Conservation (phyloP, 92 coral and sea anemone genomes). For the Zoanthus gigantus region DNA sequence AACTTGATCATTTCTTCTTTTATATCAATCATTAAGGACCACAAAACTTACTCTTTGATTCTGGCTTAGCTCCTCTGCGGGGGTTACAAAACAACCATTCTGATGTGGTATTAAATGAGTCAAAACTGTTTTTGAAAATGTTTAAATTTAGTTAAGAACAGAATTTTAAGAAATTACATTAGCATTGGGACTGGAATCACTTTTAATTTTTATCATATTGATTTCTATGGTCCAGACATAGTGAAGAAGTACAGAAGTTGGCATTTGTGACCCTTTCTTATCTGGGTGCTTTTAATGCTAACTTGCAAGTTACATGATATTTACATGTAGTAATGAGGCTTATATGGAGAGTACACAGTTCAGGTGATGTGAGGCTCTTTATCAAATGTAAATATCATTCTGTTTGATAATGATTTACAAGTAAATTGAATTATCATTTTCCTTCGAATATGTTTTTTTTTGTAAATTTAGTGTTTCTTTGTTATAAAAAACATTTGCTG, state of each 20-base stretch:
- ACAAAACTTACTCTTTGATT: too few species aligned
- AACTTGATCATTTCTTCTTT: too few species aligned
- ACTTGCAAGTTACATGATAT: not conserved
- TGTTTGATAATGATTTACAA: not conserved
- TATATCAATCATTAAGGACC: too few species aligned
- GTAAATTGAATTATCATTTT: not conserved
- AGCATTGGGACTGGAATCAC: too few species aligned
- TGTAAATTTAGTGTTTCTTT: not conserved
- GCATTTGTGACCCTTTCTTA: not conserved
- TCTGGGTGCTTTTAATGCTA: not conserved
- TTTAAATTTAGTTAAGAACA: too few species aligned
- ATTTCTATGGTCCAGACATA: not conserved
- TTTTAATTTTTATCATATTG: too few species aligned
- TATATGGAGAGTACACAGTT: not conserved
- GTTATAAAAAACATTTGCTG: not conserved
- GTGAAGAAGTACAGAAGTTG: not conserved
- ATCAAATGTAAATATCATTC: not conserved
- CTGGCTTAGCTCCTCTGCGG: too few species aligned
- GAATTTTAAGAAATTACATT: too few species aligned
- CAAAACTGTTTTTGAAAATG: too few species aligned
- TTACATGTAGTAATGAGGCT: not conserved
- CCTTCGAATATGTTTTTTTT: not conserved
- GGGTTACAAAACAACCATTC: too few species aligned
- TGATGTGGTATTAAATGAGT: too few species aligned
- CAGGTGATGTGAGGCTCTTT: not conserved